phyloP scores from a whole-genome alignment of 2,797 vertebrate genomes.

The Danio aesculapii region DNA sequence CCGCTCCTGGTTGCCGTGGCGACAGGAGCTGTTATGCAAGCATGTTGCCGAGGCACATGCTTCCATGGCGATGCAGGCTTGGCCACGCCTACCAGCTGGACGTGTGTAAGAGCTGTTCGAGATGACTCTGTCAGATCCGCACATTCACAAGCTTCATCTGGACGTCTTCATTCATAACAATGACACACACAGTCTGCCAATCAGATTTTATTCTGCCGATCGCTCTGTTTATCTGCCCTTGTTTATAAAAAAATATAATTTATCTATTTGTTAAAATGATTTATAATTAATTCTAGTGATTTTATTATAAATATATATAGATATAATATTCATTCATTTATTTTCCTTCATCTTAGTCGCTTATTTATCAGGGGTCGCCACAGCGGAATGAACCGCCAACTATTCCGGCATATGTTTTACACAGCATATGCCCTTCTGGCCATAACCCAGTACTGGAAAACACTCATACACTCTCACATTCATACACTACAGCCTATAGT shows the following conservation, averaged over 20 bases:
- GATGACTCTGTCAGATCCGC: neutral
- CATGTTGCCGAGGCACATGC: conserved; percentile 84
- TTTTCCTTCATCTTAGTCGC: too few relatives aligned
- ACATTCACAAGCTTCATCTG: neutral
- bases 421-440: too few relatives aligned
- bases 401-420: too few relatives aligned
- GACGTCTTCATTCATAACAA: neutral
- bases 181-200: neutral
- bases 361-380: too few relatives aligned
- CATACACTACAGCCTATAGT: too few relatives aligned
- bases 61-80: conserved; percentile 76
- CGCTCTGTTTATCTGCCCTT: neutral
- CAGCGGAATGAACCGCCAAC: too few relatives aligned
- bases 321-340: too few relatives aligned
- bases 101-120: neutral
- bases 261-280: too few relatives aligned
- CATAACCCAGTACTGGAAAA: too few relatives aligned
- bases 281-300: too few relatives aligned
- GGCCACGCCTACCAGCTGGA: conserved; percentile 78
- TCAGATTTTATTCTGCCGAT: neutral
- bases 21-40: conserved; percentile 81
- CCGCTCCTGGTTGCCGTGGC: conserved; percentile 79
- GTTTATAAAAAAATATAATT: neutral
- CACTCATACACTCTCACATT: too few relatives aligned
- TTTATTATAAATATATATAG: too few relatives aligned